Evolutionary conservation across 1,140 invertebrate species (phyloP).

Genomic region (Lutraria rhynchaena): DNA sequence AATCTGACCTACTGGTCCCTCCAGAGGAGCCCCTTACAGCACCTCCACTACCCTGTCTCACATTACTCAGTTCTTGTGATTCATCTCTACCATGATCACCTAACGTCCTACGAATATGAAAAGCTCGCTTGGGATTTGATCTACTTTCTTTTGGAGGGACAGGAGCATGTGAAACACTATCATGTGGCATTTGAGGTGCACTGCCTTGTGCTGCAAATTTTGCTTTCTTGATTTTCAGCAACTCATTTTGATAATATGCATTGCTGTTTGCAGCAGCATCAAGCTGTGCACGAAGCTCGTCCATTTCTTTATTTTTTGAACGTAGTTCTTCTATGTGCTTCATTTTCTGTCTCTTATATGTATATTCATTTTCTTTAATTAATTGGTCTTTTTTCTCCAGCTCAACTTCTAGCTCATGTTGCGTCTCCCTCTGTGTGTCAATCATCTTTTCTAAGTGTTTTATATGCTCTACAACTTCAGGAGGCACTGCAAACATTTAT

Average conservation of each 20-base stretch:
- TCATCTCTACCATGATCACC: neutral
- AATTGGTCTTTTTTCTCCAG: conserved; percentile 61
- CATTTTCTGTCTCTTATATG: conserved; percentile 64
- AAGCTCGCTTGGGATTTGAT: conserved; percentile 57
- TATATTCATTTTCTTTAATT: conserved; percentile 61
- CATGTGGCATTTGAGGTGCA: neutral
- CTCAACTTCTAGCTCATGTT: conserved; percentile 55
- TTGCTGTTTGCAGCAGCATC: conserved; percentile 74
- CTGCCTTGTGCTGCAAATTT: conserved; percentile 45
- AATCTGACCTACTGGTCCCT: conserved; percentile 68
- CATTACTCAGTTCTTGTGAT: neutral
- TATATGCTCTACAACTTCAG: conserved; percentile 58
- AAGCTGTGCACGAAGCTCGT: conserved; percentile 67
- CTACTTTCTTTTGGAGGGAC: conserved; percentile 55
- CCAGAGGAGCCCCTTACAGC: conserved; percentile 26
- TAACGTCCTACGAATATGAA: conserved; percentile 58
- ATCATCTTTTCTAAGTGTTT: conserved; percentile 61
- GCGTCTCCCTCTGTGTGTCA: conserved; percentile 47
- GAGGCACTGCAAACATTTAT: conserved; percentile 5
- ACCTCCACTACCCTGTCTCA: conserved; percentile 30
- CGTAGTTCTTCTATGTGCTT: conserved; percentile 64
- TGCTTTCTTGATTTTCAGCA: conserved; percentile 70
- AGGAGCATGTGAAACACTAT: conserved; percentile 31
- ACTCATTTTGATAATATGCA: conserved; percentile 75
- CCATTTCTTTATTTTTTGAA: conserved; percentile 62